Evolutionary conservation across 2,113 vertebrate genomes (phyloP).

Genomic region (Chaetorhynchus papuensis): DNA sequence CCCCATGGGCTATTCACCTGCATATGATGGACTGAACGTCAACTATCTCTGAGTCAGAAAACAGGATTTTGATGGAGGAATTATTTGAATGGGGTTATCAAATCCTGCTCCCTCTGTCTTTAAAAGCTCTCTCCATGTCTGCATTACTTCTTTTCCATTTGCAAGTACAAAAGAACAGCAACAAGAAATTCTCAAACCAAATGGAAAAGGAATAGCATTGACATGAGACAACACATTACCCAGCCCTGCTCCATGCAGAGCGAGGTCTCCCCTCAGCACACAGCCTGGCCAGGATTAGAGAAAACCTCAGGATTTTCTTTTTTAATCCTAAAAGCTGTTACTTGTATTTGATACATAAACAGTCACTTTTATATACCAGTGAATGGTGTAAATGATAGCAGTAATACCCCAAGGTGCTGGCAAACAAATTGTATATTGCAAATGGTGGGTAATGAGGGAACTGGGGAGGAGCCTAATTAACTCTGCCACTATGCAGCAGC

Average conservation of each 20-base stretch:
- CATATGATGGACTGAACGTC: background rate
- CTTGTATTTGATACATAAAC: background rate
- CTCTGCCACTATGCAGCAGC: background rate
- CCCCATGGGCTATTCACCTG: background rate
- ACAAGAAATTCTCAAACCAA: background rate
- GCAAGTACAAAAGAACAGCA: background rate
- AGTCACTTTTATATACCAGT: background rate
- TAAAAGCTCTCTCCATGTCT: background rate
- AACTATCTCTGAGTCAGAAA: background rate
- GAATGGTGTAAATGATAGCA: background rate
- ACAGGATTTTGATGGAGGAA: background rate
- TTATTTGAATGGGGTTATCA: background rate
- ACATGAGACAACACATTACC: fast-evolving
- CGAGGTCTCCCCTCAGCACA: background rate
- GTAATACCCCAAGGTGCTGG: background rate
- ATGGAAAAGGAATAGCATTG: background rate
- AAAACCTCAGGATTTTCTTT: background rate
- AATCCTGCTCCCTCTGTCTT: background rate
- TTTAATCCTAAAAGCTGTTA: background rate
- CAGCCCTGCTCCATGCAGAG: background rate
- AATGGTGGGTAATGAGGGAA: background rate
- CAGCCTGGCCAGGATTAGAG: background rate
- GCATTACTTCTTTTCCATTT: background rate
- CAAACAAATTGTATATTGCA: background rate
- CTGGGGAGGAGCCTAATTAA: background rate